Conservation (phyloP, 2,113 vertebrate genomes). For the Cyanocitta stelleri region DNA sequence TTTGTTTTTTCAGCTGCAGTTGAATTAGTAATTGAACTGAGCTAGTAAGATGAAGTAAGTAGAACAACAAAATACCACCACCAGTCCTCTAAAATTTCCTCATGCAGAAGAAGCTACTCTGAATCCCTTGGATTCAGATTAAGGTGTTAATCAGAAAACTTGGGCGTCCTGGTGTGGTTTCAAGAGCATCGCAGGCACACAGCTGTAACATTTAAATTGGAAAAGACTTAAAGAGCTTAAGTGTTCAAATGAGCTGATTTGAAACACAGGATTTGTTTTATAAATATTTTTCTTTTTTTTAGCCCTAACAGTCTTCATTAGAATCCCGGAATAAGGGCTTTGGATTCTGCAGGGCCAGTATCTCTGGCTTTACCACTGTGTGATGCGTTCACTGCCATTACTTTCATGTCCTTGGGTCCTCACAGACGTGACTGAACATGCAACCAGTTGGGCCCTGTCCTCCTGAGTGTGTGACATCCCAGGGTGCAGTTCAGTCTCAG, state of each 20-base stretch:
- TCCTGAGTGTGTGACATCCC: not conserved
- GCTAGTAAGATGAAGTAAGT: not conserved
- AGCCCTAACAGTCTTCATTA: not conserved
- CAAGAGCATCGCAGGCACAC: not conserved
- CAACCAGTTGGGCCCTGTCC: not conserved
- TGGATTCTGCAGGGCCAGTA: not conserved
- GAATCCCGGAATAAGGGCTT: not conserved
- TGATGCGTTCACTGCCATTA: rapidly evolving
- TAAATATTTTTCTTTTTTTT: not conserved
- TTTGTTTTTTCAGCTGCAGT: not conserved
- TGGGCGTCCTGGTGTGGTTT: not conserved
- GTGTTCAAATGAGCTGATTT: not conserved
- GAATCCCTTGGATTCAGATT: not conserved
- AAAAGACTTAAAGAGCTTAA: not conserved
- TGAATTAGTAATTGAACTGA: not conserved
- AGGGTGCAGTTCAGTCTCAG: not conserved
- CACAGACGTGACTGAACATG: rapidly evolving
- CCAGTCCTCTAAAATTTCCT: not conserved
- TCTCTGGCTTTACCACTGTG: not conserved
- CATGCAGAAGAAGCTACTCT: not conserved
- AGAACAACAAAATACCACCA: not conserved
- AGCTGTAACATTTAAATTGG: not conserved
- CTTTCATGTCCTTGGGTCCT: not conserved
- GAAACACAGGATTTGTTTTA: not conserved
- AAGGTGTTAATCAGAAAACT: not conserved